Conservation (phyloP, 2,888 invertebrate genomes). For the Cetonia aurata region DNA sequence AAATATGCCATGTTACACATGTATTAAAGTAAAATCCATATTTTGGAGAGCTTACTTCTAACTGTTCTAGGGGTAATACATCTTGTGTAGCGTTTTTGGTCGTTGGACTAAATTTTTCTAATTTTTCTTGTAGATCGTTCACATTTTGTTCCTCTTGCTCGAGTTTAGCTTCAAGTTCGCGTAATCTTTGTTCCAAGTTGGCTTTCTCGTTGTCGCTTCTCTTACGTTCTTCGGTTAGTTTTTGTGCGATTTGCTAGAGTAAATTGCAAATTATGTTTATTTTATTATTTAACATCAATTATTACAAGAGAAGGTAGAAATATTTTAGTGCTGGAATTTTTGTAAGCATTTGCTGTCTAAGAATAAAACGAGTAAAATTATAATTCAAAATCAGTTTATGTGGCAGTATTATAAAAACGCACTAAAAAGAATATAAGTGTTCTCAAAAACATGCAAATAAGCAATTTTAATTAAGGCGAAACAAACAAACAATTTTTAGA, state of each 20-base stretch:
- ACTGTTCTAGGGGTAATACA: slow-evolving; percentile 47
- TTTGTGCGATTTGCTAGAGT: slow-evolving; percentile 67
- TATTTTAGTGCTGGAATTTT: no score
- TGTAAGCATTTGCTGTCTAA: no score
- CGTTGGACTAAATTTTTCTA: slow-evolving; percentile 57
- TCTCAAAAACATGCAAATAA: no score
- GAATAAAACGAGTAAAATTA: no score
- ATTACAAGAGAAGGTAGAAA: no score
- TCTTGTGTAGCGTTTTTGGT: slow-evolving; percentile 46
- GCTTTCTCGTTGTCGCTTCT: slow-evolving; percentile 67
- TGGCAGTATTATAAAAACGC: no score
- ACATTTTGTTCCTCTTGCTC: slow-evolving; percentile 52
- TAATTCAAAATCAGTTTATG: no score
- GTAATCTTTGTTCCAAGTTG: slow-evolving; percentile 66
- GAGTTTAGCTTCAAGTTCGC: slow-evolving; percentile 58
- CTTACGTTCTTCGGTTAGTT: slow-evolving; percentile 69
- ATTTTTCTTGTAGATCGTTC: slow-evolving; percentile 57
- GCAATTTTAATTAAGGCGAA: no score
- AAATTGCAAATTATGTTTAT: slow-evolving; percentile 24
- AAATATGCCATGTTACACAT: not conserved
- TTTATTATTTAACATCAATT: no score
- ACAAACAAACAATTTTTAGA: no score
- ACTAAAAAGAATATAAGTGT: no score
- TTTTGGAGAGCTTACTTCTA: slow-evolving; percentile 46
- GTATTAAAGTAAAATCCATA: slow-evolving; percentile 16